These are phyloP conservation scores for Philereme vetulata DNA, from an alignment of 2,888 invertebrate species.

Conservation along the genomic window DNA sequence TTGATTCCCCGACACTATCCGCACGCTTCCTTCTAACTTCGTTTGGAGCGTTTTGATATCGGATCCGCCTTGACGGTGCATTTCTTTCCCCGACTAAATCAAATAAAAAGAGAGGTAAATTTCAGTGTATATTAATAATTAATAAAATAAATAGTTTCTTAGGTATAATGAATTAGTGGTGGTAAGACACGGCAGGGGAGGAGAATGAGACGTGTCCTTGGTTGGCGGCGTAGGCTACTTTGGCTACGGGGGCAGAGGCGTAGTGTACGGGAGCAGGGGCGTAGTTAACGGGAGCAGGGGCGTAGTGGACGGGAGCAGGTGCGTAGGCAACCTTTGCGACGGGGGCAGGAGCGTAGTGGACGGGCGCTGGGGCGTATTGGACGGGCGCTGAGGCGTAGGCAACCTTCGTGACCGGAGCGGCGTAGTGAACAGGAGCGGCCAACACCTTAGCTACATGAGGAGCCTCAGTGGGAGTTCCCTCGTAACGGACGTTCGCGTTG, in stretches of 20 bases:
- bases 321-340: conserved; percentile 46
- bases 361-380: conserved; percentile 18
- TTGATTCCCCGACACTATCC: conserved; percentile 82
- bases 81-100: conserved; percentile 57
- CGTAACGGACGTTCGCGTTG: conserved; percentile 75
- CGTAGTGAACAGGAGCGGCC: conserved; percentile 47
- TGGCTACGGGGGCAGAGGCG: conserved; percentile 45
- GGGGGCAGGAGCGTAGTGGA: conserved; percentile 39
- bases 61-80: conserved; percentile 77
- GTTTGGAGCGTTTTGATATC: conserved; percentile 82
- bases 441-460: conserved; percentile 46
- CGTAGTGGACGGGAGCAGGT: conserved; percentile 40
- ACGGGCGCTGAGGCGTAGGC: conserved; percentile 49
- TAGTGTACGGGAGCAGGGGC: conserved; percentile 43
- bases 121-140: conserved; percentile 57
- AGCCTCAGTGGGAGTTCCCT: conserved; percentile 61
- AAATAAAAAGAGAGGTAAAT: conserved; percentile 56
- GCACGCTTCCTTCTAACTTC: conserved; percentile 80
- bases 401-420: conserved; percentile 50
- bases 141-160: conserved; percentile 65
- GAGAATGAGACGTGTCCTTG: conserved; percentile 64
- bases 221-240: conserved; percentile 51
- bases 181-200: conserved; percentile 69
- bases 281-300: conserved; percentile 46
- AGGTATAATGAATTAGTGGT: conserved; percentile 61